Evolutionary conservation across 2,888 invertebrate genomes (phyloP).

Genomic region (Mythimna lalbum): DNA sequence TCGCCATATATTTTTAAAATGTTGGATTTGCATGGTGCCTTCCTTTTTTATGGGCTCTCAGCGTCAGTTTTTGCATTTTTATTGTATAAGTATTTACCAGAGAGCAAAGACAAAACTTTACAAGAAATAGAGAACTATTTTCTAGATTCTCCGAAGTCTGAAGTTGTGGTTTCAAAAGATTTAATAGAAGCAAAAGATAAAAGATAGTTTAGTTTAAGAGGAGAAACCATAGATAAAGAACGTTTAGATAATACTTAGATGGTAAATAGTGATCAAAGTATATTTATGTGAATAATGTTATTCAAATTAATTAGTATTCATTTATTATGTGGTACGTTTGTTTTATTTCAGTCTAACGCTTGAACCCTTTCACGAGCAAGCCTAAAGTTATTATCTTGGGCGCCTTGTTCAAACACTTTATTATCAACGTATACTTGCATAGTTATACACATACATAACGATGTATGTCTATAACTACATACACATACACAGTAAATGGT

Average conservation of each 20-base stretch:
- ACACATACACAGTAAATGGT: too few species aligned
- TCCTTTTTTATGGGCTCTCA: slow-evolving; percentile 68
- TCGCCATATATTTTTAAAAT: slow-evolving; percentile 66
- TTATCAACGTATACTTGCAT: not conserved
- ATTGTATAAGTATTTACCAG: slow-evolving; percentile 69
- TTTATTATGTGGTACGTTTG: not conserved
- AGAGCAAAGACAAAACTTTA: slow-evolving; percentile 72
- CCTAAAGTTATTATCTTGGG: not conserved
- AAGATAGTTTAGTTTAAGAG: slow-evolving; percentile 1
- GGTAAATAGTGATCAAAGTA: not conserved
- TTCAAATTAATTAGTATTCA: slow-evolving; percentile 4
- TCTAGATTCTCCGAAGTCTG: slow-evolving; percentile 34
- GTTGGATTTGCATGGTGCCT: slow-evolving; percentile 67
- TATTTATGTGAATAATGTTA: slow-evolving; percentile 4
- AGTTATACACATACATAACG: too few species aligned
- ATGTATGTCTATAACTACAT: too few species aligned
- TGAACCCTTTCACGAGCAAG: not conserved
- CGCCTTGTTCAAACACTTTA: not conserved
- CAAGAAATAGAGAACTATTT: slow-evolving; percentile 69
- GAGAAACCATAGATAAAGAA: not conserved
- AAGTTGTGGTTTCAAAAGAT: slow-evolving; percentile 16
- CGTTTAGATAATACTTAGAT: not conserved
- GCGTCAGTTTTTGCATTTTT: slow-evolving; percentile 64
- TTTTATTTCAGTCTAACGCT: not conserved
- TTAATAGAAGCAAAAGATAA: slow-evolving; percentile 24